Base-by-base conservation (phyloP, 2,888 invertebrate genomes). In the Blastobasis lacticolella region DNA sequence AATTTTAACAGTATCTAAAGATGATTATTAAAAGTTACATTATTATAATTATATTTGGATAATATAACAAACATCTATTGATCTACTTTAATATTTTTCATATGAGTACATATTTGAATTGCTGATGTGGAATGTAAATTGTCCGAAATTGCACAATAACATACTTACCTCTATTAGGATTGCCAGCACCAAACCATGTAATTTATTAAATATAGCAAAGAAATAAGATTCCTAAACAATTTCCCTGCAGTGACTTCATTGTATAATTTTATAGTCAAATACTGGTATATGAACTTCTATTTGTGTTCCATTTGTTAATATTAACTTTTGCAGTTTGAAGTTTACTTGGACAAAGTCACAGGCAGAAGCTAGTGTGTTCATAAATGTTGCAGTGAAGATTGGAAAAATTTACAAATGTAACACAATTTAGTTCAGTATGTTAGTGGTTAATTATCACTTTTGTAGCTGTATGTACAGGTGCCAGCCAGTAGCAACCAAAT, bases 1-100 rank as follows among this genome's bases (percentile, higher is more conserved):
- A 75, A 68, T 60, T 78, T 81, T 66, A 84, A 81, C 73, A 77
- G 76, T 23, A 61, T 73, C 73, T 83, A 83, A 78, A 82, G 73
- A 81, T 59, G 60, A 54, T 60, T 9, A 2, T 41, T 3, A 8
- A 8, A 70, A 69, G n/a, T n/a, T n/a, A n/a, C n/a, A 68, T 72
- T 23, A 23, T 23, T 23, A 23, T 23, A 23, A 23, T 23, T 23
- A 23, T 23, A 23, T 23, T 23, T 23, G 23, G 3, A 23, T 23
- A 23, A 23, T 23, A 23, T 23, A 23, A 23, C 23, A 23, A 23
- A 23, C 23, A 23, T 66, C 63, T 65, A 68, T 61, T 67, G 66
- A 60, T 57, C 54, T 51, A 10, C n/a, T 23, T 50, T 51, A 38
- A 50, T 48, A 41, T 46, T 51, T 57, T 54, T 56, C 54, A 45